Evolutionary conservation across 1,140 invertebrate species (phyloP).

Genomic region (Alviniconcha marisindica): DNA sequence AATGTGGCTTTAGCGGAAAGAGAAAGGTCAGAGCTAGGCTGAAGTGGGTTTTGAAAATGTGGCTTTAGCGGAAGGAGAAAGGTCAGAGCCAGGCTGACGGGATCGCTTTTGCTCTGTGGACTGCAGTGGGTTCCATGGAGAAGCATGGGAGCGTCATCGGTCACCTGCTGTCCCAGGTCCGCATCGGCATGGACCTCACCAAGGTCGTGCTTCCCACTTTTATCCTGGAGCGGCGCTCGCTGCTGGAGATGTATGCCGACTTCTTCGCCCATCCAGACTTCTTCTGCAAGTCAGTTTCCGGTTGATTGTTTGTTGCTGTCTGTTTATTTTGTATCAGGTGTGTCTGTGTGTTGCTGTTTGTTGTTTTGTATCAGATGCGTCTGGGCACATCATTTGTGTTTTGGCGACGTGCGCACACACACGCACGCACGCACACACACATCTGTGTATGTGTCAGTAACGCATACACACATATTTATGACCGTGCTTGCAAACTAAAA

Average conservation of each 20-base stretch:
- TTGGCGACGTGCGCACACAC: too few relatives aligned
- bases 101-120: background rate
- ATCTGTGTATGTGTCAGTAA: too few relatives aligned
- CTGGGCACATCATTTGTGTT: too few relatives aligned
- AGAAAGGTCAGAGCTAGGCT: too few relatives aligned
- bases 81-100: too few relatives aligned
- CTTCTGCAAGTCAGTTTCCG: conserved; percentile 72
- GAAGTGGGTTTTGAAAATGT: too few relatives aligned
- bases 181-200: conserved; percentile 77
- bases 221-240: conserved; percentile 75
- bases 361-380: too few relatives aligned
- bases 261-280: conserved; percentile 77
- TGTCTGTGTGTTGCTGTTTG: background rate
- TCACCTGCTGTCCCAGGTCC: conserved; percentile 75
- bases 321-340: background rate
- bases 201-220: conserved; percentile 77
- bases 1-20: too few relatives aligned
- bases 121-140: conserved; percentile 87
- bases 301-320: background rate
- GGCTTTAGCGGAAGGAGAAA: too few relatives aligned
- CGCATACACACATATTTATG: too few relatives aligned
- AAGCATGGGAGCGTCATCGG: conserved; percentile 96
- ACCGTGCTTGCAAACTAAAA: too few relatives aligned
- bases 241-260: conserved; percentile 77
- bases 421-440: too few relatives aligned